Percentiles rank a stretch among this genome's conserved stretches.
Conservation (phyloP, 2,113 vertebrate genomes). For the Marcusenius ussheri region DNA sequence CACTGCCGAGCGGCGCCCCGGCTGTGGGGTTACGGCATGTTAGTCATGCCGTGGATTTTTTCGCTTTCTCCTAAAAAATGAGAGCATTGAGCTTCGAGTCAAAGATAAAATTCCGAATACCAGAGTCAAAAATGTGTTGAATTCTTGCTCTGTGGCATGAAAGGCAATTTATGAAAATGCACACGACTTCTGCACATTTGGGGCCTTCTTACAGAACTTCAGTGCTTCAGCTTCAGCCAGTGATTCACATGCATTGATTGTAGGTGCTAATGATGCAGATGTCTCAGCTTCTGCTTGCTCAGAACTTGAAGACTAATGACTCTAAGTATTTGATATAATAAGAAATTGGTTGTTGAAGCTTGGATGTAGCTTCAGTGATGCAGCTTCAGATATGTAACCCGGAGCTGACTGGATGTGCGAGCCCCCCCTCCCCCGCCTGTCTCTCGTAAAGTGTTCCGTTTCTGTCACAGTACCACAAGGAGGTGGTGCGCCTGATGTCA, state of each 20-base stretch:
- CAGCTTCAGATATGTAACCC: neutral
- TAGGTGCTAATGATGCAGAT: neutral
- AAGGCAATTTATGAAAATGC: neutral
- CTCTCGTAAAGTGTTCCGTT: neutral
- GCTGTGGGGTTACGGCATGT: neutral
- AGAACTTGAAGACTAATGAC: neutral
- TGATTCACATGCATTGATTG: neutral
- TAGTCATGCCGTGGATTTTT: neutral
- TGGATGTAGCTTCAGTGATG: neutral
- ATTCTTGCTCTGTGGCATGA: neutral
- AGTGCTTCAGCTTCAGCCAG: neutral
- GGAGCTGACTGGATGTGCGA: neutral
- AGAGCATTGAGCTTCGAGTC: neutral
- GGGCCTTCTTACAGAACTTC: neutral
- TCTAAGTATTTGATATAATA: neutral
- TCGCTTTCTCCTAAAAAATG: neutral
- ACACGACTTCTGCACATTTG: neutral
- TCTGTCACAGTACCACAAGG: conserved; percentile 85
- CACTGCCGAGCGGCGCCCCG: neutral
- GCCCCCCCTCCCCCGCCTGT: neutral
- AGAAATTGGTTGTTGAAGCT: neutral
- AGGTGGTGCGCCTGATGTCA: conserved; percentile 96
- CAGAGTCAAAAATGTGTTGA: neutral
- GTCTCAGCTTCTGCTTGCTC: neutral
- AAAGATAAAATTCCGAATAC: neutral